Base-by-base conservation (phyloP, 2,888 invertebrate genomes). In the Apamea epomidion region DNA sequence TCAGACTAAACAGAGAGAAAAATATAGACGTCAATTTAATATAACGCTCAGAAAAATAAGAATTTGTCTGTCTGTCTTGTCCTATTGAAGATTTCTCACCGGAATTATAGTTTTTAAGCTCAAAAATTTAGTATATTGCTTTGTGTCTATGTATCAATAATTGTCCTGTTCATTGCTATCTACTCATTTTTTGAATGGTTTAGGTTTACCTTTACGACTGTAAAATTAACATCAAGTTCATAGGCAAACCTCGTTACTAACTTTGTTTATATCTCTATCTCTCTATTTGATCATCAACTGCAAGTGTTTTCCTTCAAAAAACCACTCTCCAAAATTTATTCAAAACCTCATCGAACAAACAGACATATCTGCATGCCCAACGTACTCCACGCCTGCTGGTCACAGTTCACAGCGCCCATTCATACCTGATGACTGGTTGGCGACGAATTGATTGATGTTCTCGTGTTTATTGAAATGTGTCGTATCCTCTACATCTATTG, bases 361-460 rank as follows among this genome's bases (percentile, higher is more conserved):
- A 29, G 82, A 82, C 88, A 81, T 76, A 89, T 85, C 78, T 87
- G 84, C 84, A 81, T 84, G 82, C 60, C 67, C 51, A 77, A 60
- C 70, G 25, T 69, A 73, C 54, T 86, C 80, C 76, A 69, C 78
- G 82, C 67, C 78, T 68, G 77, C 73, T 82, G 90, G 93, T 93
- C 91, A 89, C 93, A 93, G 94, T 93, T 94, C 94, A 95, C 92
- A 92, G 91, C 91, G 72, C 89, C 87, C 90, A 93, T 94, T 94
- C 93, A 94, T 89, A 83, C 69, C 89, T 93, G 94, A 94, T 94
- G 93, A 93, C 90, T 91, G 94, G 93, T 89, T 92, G 90, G 94
- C 91, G 94, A 91, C 90, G 92, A 94, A 94, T 94, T 95, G 95
- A 95, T 94, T 93, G 94, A 94, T 94, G 93, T 86, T 81, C 88